Conservation (phyloP, 1,140 invertebrate species). For the Mya arenaria region DNA sequence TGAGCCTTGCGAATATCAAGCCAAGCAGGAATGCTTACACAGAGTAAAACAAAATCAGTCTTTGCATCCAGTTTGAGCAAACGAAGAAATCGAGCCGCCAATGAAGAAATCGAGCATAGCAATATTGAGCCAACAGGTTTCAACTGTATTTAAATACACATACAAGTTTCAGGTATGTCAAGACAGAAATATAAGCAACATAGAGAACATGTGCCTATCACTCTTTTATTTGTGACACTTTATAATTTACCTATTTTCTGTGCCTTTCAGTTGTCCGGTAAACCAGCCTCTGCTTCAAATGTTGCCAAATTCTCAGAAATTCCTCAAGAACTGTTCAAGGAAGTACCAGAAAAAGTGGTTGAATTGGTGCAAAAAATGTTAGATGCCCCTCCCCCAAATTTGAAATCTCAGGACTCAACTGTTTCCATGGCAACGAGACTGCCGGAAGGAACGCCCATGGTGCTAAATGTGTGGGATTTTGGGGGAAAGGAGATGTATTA, state of each 20-base stretch:
- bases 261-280: conserved; percentile 27
- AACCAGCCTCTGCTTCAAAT: conserved; percentile 25
- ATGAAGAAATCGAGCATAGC: too few species aligned
- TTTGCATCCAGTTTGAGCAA: too few species aligned
- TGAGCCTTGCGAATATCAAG: too few species aligned
- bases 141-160: too few species aligned
- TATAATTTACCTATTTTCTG: not conserved
- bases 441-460: conserved; percentile 55
- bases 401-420: conserved; percentile 36
- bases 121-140: too few species aligned
- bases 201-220: too few species aligned
- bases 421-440: conserved; percentile 39
- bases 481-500: conserved; percentile 79
- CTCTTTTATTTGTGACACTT: too few species aligned
- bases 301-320: conserved; percentile 39
- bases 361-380: conserved; percentile 73
- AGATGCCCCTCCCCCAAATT: conserved; percentile 36
- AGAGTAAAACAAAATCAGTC: too few species aligned
- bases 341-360: conserved; percentile 72
- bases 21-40: too few species aligned
- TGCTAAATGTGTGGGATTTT: conserved; percentile 81
- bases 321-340: conserved; percentile 62
- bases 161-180: too few species aligned
- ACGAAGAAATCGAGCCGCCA: too few species aligned
- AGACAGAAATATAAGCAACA: too few species aligned